A percentile compares a stretch with the other conserved stretches of the same genome.
phyloP scores from a whole-genome alignment of 2,797 vertebrate species.

The Bufotes viridis region DNA sequence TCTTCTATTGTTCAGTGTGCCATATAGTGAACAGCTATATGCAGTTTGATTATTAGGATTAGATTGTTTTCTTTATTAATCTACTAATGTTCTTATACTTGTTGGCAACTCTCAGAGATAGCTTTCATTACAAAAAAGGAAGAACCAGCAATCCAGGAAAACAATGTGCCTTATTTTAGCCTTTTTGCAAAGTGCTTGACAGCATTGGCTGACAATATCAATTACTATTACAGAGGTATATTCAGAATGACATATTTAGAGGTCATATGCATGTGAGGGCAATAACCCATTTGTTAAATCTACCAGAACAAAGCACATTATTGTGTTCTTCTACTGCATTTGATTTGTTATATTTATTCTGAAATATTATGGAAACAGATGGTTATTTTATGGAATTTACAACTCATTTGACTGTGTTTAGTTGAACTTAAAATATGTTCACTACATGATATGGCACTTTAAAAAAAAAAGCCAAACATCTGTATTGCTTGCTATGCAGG shows the following conservation, averaged over 20 bases:
- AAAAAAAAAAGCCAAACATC: not conserved
- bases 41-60: not conserved
- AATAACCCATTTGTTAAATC: slow-evolving; percentile 15
- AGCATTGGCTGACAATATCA: slow-evolving; percentile 24
- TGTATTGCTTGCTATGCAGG: not conserved
- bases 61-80: not conserved
- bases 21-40: not conserved
- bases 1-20: not conserved
- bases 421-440: not conserved
- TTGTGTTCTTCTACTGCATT: not conserved
- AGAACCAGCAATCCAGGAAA: not conserved
- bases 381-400: not conserved
- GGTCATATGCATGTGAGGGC: not conserved
- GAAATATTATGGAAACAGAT: not conserved
- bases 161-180: slow-evolving; percentile 13
- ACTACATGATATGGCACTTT: not conserved
- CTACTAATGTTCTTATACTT: not conserved
- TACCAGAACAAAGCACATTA: slow-evolving; percentile 9
- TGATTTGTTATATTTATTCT: not conserved
- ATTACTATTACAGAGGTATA: slow-evolving; percentile 18
- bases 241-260: slow-evolving; percentile 11
- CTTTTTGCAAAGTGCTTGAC: not conserved
- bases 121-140: not conserved
- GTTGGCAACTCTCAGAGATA: slow-evolving; percentile 6
- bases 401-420: not conserved